Percentiles rank a stretch among this genome's conserved stretches.
Conservation (phyloP, 2,888 invertebrate species). For the Thereva nobilitata region DNA sequence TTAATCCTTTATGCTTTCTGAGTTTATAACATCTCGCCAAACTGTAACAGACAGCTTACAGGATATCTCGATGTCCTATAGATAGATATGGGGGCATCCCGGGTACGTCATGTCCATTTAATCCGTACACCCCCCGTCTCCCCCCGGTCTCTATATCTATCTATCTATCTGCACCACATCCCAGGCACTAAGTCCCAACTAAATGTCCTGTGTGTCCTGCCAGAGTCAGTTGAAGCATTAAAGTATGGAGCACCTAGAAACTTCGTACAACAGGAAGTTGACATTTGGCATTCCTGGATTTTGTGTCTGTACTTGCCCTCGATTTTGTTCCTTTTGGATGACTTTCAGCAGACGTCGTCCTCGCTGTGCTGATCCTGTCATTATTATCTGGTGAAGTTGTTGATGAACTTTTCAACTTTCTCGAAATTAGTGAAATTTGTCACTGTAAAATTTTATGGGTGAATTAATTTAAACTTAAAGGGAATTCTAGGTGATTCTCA, state of each 20-base stretch:
- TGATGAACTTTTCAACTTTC: conserved; percentile 1
- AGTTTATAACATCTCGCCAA: conserved; percentile 41
- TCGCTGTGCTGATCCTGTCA: conserved; percentile 7
- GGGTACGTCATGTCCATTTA: conserved; percentile 36
- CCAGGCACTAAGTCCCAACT: background rate
- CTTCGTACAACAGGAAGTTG: conserved; percentile 39
- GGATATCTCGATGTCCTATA: conserved; percentile 39
- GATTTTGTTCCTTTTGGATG: conserved; percentile 31
- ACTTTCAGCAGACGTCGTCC: conserved; percentile 31
- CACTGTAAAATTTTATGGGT: background rate
- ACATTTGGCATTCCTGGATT: conserved; percentile 39
- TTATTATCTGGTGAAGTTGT: conserved; percentile 18
- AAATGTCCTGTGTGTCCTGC: conserved; percentile 24
- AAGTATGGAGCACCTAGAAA: conserved; percentile 37
- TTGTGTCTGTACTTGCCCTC: conserved; percentile 26
- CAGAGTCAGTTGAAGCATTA: conserved; percentile 37
- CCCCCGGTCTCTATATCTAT: no score
- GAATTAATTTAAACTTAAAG: background rate
- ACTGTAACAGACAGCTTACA: conserved; percentile 42
- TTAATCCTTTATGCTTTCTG: conserved; percentile 41
- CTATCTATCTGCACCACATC: no score
- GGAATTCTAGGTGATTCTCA: background rate
- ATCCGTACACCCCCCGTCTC: conserved; percentile 13
- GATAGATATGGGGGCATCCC: conserved; percentile 20
- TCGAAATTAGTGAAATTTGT: background rate